A percentile compares a stretch with the other conserved stretches of the same genome.
Conservation (phyloP, 1,140 invertebrate genomes). For the Drosophila sechellia region DNA sequence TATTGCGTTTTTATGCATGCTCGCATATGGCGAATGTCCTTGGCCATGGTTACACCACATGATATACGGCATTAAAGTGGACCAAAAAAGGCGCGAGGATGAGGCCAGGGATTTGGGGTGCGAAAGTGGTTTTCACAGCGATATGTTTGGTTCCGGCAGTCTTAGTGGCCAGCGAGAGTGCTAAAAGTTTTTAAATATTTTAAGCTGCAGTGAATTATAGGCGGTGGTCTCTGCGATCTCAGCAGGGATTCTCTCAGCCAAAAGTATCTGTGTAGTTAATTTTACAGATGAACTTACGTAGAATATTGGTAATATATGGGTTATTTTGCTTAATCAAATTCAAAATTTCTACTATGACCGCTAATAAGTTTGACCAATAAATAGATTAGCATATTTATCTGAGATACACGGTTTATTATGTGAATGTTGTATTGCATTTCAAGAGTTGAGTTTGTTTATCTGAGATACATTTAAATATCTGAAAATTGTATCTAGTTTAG, state of each 20-base stretch:
- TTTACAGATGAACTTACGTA: slow-evolving; percentile 4
- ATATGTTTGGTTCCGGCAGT: slow-evolving; percentile 14
- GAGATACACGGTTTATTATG: accelerated
- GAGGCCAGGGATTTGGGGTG: slow-evolving; percentile 38
- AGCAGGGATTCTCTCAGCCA: neutral
- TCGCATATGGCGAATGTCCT: slow-evolving; percentile 81
- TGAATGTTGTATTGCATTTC: no score
- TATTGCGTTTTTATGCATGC: slow-evolving; percentile 82
- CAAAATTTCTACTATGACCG: no score
- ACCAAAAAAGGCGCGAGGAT: slow-evolving; percentile 30
- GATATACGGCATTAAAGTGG: slow-evolving; percentile 75
- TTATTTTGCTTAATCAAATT: no score
- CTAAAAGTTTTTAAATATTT: slow-evolving; percentile 78
- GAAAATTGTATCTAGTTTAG: no score
- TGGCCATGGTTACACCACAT: slow-evolving; percentile 74
- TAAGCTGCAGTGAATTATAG: slow-evolving; percentile 72
- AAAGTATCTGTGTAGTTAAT: slow-evolving; percentile 37
- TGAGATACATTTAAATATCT: no score
- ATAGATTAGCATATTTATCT: no score
- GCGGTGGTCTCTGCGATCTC: slow-evolving; percentile 6
- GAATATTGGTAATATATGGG: neutral
- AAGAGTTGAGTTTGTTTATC: no score
- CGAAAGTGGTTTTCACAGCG: slow-evolving; percentile 47
- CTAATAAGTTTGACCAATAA: no score
- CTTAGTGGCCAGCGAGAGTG: slow-evolving; percentile 40